Conservation (phyloP, 2,888 invertebrate species). For the Drosophila paranaensis region DNA sequence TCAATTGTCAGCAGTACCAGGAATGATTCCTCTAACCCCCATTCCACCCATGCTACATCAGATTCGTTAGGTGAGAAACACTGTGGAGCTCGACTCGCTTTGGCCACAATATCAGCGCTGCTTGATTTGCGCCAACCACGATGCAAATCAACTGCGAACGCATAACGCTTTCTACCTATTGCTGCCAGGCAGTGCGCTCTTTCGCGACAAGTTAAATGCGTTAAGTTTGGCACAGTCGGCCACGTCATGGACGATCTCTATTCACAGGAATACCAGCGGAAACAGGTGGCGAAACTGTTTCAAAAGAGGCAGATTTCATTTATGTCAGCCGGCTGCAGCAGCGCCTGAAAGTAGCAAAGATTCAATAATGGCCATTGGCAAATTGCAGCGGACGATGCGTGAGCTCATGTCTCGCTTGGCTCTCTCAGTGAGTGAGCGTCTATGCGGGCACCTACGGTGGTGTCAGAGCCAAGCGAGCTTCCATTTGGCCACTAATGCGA, state of each 20-base stretch:
- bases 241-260: constrained; percentile 66
- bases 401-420: constrained; percentile 81
- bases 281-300: constrained; percentile 77
- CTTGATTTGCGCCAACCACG: constrained; percentile 79
- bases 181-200: constrained; percentile 67
- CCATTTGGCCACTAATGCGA: background rate
- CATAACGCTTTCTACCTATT: constrained; percentile 81
- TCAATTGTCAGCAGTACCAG: constrained; percentile 25
- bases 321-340: constrained; percentile 85
- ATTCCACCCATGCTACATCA: constrained; percentile 66
- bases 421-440: no score
- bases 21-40: constrained; percentile 10
- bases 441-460: constrained; percentile 86
- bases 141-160: constrained; percentile 78
- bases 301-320: constrained; percentile 76
- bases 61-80: constrained; percentile 54
- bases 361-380: constrained; percentile 88
- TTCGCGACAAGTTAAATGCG: constrained; percentile 74
- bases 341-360: constrained; percentile 85
- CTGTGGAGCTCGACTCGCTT: background rate
- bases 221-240: constrained; percentile 80
- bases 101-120: constrained; percentile 77
- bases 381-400: constrained; percentile 85
- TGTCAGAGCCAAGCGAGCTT: constrained; percentile 55
- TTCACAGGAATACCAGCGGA: constrained; percentile 17